A percentile compares a stretch with the other conserved stretches of the same genome.
Evolutionary conservation across 2,113 vertebrate genomes (phyloP).

Genomic region (Acanthisitta chloris): DNA sequence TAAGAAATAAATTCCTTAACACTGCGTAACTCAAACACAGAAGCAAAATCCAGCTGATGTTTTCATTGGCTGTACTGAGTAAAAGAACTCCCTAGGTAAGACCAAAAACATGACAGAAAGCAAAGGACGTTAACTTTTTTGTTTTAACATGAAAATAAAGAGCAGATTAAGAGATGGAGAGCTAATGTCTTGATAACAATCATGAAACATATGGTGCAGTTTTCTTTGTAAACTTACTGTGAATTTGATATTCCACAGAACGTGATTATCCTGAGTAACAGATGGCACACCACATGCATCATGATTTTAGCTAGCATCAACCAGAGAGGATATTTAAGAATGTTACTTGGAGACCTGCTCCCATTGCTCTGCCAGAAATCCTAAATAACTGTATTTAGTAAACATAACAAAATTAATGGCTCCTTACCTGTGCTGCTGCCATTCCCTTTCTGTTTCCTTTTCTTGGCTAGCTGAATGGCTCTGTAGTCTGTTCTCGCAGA

Average conservation of each 20-base stretch:
- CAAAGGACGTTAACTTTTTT: neutral
- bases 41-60: neutral
- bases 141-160: neutral
- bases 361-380: neutral
- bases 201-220: neutral
- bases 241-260: neutral
- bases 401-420: neutral
- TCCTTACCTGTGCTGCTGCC: slow-evolving; percentile 78
- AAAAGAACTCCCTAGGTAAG: neutral
- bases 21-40: neutral
- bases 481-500: slow-evolving; percentile 95
- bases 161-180: neutral
- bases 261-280: neutral
- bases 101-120: neutral
- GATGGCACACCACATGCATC: neutral
- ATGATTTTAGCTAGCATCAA: slow-evolving; percentile 5
- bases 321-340: neutral
- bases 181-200: neutral
- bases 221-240: neutral
- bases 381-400: neutral
- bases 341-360: neutral
- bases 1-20: neutral
- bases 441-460: slow-evolving; percentile 85
- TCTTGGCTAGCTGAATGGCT: slow-evolving; percentile 93
- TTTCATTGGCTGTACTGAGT: neutral